Conservation (phyloP, 1,140 invertebrate species). For the Adelges cooleyi region DNA sequence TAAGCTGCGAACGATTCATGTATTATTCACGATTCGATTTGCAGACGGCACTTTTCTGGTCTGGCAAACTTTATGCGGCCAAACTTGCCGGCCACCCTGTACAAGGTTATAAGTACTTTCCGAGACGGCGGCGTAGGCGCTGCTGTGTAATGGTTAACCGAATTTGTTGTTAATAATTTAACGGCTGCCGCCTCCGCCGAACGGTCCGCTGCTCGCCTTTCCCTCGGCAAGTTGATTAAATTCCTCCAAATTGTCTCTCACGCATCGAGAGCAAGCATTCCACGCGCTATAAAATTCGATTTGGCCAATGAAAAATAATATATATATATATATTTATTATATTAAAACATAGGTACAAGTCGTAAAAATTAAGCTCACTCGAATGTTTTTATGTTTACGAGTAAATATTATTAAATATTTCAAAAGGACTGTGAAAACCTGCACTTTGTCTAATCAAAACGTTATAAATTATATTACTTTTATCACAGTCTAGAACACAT, state of each 20-base stretch:
- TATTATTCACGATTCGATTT: too few species aligned
- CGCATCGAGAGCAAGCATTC: neutral
- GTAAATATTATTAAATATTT: too few species aligned
- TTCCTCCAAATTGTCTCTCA: conserved; percentile 10
- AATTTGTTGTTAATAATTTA: conserved; percentile 26
- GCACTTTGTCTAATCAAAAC: too few species aligned
- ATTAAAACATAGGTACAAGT: neutral
- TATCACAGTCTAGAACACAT: too few species aligned
- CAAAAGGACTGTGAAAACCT: too few species aligned
- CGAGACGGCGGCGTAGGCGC: too few species aligned
- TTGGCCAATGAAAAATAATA: neutral
- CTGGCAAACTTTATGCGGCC: too few species aligned
- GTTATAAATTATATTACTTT: too few species aligned
- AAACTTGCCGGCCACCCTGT: too few species aligned
- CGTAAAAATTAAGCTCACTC: neutral
- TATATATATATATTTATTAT: neutral
- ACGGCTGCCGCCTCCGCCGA: neutral
- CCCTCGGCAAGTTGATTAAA: conserved; percentile 7
- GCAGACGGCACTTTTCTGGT: too few species aligned
- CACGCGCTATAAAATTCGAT: neutral
- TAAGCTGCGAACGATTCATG: too few species aligned
- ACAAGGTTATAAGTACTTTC: too few species aligned
- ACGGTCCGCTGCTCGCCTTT: conserved; percentile 5
- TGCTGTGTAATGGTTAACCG: neutral
- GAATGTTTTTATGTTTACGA: neutral